Base-by-base conservation (phyloP, 2,888 invertebrate genomes). In the Neoaliturus tenellus region DNA sequence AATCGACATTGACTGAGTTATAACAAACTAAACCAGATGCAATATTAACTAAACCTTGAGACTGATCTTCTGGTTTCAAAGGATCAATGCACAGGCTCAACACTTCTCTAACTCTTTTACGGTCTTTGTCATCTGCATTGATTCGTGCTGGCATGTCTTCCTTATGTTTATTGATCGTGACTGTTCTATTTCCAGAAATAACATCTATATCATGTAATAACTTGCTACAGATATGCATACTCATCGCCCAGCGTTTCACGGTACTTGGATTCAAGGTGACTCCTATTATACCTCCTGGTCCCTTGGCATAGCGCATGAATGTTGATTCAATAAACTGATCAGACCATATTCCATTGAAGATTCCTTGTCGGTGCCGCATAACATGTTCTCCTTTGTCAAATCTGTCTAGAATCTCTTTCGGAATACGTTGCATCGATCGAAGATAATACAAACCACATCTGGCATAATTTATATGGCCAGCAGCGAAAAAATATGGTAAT, bases 171-270 rank as follows among this genome's bases (percentile, higher is more conserved):
- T 58, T 58, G 20, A 58, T 58, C 58, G 25, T 58, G 25, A 58
- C 58, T 58, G 58, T 58, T 58, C 58, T 58, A 58, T 58, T 25
- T 58, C 58, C 58, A 58, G 58, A 23, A 58, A 58, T 58, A 58
- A 58, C 58, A 58, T 58, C 23, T 23, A 58, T 58, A 58, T 58
- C 25, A 58, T 58, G 58, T 58, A 58, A 20, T 58, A 58, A 58
- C 23, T 58, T 58, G 71, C 31, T 71, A n/a, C 12, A 14, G 12
- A 20, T 67, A 25, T 67, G 67, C 12, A 67, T 12, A 23, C 67
- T 67, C n/a, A 67, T 12, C 17, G 67, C 67, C 67, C 67, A 67
- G 17, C 17, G 12, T 14, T 67, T 67, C 20, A 67, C 33, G 12
- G 67, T 67, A 17, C 20, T 67, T 67, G 67, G 67, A n/a, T 67